phyloP scores from a whole-genome alignment of 2,888 invertebrate species.

The Petrophora chlorosata region DNA sequence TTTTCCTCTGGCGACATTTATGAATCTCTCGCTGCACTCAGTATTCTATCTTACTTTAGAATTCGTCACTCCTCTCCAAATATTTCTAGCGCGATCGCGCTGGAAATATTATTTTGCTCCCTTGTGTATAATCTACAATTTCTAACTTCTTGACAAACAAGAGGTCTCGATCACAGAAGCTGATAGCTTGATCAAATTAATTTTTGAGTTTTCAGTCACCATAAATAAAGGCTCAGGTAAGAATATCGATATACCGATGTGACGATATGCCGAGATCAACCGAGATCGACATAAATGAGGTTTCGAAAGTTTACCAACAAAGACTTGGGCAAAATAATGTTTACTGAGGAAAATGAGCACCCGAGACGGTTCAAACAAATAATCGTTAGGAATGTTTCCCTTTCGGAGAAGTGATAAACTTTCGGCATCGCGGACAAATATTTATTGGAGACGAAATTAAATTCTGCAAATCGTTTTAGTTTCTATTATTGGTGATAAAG shows the following conservation, averaged over 20 bases:
- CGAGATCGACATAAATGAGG: slow-evolving; percentile 1
- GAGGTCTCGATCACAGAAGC: too few relatives aligned
- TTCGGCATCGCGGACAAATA: slow-evolving; percentile 14
- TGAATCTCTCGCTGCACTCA: too few relatives aligned
- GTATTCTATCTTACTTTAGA: too few relatives aligned
- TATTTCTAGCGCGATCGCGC: too few relatives aligned
- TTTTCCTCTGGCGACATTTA: too few relatives aligned
- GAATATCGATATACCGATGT: background rate
- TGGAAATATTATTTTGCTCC: too few relatives aligned
- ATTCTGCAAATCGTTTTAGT: slow-evolving; percentile 8
- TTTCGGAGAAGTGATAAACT: slow-evolving; percentile 16
- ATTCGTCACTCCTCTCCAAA: too few relatives aligned
- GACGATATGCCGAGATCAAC: too few relatives aligned
- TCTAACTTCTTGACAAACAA: too few relatives aligned
- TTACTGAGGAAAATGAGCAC: slow-evolving; percentile 13
- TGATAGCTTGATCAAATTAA: too few relatives aligned
- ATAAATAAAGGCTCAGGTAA: background rate
- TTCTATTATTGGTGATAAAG: slow-evolving; percentile 1
- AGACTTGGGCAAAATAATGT: slow-evolving; percentile 9
- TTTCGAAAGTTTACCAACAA: slow-evolving; percentile 12
- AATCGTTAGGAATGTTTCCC: slow-evolving; percentile 17
- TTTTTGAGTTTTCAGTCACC: too few relatives aligned
- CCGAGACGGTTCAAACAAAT: slow-evolving; percentile 16
- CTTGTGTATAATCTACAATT: too few relatives aligned
- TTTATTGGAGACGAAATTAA: slow-evolving; percentile 8